phyloP scores from a whole-genome alignment of 2,113 vertebrate species.

The Platycercus adscitus region DNA sequence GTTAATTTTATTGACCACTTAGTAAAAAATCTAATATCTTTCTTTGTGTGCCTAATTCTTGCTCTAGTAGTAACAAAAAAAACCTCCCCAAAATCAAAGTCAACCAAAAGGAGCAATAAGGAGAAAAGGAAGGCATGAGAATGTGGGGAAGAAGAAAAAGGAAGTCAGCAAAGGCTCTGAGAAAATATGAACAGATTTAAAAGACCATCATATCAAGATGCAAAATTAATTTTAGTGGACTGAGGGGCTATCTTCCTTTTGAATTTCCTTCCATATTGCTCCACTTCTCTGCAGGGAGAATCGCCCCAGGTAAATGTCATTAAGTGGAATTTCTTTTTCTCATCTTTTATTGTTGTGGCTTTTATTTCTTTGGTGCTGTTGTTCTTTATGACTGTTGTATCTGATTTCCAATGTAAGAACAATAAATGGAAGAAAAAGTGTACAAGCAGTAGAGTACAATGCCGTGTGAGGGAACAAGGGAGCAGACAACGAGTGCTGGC shows the following conservation, averaged over 20 bases:
- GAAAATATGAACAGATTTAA: not conserved
- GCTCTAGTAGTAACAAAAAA: not conserved
- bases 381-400: conserved; percentile 26
- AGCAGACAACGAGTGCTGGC: not conserved
- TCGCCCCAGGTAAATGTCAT: not conserved
- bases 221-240: not conserved
- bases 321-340: conserved; percentile 10
- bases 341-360: not conserved
- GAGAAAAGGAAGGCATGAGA: not conserved
- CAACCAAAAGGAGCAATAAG: not conserved
- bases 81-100: not conserved
- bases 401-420: conserved; percentile 22
- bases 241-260: not conserved
- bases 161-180: not conserved
- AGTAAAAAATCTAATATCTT: not conserved
- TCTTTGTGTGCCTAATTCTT: not conserved
- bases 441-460: not conserved
- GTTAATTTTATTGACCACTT: not conserved
- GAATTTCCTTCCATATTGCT: not conserved
- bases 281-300: not conserved
- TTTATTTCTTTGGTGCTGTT: conserved; percentile 15
- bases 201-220: not conserved
- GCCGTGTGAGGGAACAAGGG: not conserved
- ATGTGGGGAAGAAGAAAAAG: not conserved
- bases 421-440: conserved; percentile 14